Percentiles rank a stretch among this genome's conserved stretches.
phyloP scores from a whole-genome alignment of 2,113 vertebrate genomes.

The Dicerorhinus sumatrensis region DNA sequence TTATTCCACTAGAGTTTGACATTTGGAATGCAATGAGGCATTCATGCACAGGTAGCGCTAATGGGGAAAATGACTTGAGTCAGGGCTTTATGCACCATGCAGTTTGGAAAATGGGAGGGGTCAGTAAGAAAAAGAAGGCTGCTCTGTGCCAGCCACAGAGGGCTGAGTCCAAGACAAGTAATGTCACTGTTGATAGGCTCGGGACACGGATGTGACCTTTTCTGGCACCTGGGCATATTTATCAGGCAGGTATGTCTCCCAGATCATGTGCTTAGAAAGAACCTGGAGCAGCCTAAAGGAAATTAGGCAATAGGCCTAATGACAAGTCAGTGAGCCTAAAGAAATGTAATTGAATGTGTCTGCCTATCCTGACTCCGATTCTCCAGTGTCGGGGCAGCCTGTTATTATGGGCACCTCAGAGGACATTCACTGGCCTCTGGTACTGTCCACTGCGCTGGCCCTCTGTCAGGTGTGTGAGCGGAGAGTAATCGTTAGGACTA shows the following conservation, averaged over 20 bases:
- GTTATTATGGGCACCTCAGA: neutral
- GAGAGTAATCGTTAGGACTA: neutral
- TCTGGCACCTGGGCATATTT: neutral
- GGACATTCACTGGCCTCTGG: neutral
- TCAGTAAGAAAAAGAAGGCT: neutral
- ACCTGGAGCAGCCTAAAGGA: neutral
- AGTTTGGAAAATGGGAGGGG: conserved; percentile 9
- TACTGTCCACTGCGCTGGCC: neutral
- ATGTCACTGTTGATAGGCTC: neutral
- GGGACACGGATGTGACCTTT: neutral
- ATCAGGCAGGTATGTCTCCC: neutral
- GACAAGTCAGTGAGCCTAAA: conserved; percentile 22
- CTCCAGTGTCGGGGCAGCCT: neutral
- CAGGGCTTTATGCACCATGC: neutral
- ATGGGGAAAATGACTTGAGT: conserved; percentile 44
- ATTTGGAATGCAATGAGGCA: conserved; percentile 67
- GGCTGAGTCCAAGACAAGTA: neutral
- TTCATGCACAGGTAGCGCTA: conserved; percentile 56
- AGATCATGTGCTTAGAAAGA: neutral
- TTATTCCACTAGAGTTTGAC: conserved; percentile 68
- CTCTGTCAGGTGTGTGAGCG: neutral
- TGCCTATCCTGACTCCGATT: neutral
- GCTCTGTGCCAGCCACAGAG: neutral
- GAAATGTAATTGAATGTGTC: neutral
- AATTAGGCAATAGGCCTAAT: neutral